Percentiles rank a stretch among this genome's conserved stretches.
phyloP scores from a whole-genome alignment of 2,113 vertebrate genomes.

The Girardinichthys multiradiatus region DNA sequence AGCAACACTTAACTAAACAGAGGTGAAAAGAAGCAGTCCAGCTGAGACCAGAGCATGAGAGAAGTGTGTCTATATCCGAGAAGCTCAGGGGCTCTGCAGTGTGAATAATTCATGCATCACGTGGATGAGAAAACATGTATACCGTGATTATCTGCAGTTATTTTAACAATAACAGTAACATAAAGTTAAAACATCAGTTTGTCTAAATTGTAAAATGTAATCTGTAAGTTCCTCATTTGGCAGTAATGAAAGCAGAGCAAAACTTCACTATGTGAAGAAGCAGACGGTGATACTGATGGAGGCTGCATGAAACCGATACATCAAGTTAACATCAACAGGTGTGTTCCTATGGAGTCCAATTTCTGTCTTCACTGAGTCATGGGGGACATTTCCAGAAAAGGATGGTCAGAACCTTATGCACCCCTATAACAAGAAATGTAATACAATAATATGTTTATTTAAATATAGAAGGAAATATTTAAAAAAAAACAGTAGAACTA shows the following conservation, averaged over 20 bases:
- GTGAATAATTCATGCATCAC: slow-evolving; percentile 78
- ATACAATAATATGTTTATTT: background rate
- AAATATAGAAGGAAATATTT: background rate
- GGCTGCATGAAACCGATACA: slow-evolving; percentile 40
- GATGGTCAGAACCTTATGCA: background rate
- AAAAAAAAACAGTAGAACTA: background rate
- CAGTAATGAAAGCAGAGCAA: background rate
- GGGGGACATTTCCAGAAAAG: slow-evolving; percentile 37
- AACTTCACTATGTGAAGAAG: background rate
- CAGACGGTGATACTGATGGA: slow-evolving; percentile 6
- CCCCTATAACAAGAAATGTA: background rate
- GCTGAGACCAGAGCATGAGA: slow-evolving; percentile 3
- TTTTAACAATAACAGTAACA: background rate
- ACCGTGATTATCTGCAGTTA: slow-evolving; percentile 35
- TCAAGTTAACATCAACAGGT: slow-evolving; percentile 63
- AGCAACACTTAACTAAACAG: background rate
- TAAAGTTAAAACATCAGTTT: background rate
- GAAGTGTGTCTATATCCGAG: slow-evolving; percentile 29
- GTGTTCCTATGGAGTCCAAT: slow-evolving; percentile 57
- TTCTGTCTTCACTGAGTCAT: slow-evolving; percentile 48
- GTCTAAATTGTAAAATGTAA: background rate
- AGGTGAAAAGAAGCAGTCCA: slow-evolving; percentile 7
- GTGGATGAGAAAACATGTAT: slow-evolving; percentile 10
- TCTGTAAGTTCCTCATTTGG: background rate
- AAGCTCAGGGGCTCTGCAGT: slow-evolving; percentile 42